These are phyloP conservation scores for Kradibia gibbosae DNA, from an alignment of 1,140 invertebrate species.

Conservation along the genomic window DNA sequence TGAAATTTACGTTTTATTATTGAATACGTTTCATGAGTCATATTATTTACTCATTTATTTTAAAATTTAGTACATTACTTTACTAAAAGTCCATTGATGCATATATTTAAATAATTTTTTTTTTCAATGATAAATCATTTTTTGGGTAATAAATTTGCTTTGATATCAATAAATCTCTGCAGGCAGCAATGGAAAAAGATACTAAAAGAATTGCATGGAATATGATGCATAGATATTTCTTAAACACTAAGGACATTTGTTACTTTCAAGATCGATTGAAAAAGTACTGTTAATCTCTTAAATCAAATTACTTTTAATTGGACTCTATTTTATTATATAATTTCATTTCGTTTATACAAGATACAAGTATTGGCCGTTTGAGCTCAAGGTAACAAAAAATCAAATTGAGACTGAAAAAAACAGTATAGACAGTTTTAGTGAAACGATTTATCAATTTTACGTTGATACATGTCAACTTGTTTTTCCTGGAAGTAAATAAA, in stretches of 20 bases:
- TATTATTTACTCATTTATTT: too few species aligned
- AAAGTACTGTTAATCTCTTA: slow-evolving; percentile 51
- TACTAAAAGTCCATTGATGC: too few species aligned
- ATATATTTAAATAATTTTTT: too few species aligned
- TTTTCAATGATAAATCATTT: too few species aligned
- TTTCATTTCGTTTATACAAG: slow-evolving; percentile 41
- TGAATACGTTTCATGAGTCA: too few species aligned
- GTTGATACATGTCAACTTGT: slow-evolving; percentile 58
- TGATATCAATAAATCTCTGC: slow-evolving; percentile 13
- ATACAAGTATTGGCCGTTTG: slow-evolving; percentile 60
- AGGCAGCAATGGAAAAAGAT: slow-evolving; percentile 51
- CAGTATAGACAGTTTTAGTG: not conserved
- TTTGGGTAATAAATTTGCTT: not conserved
- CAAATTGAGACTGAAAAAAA: slow-evolving; percentile 1
- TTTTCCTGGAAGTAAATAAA: slow-evolving; percentile 60
- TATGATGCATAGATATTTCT: slow-evolving; percentile 52
- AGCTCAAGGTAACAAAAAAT: slow-evolving; percentile 49
- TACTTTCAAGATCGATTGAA: slow-evolving; percentile 52
- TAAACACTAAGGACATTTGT: slow-evolving; percentile 36
- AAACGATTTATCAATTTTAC: slow-evolving; percentile 59
- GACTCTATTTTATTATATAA: not conserved
- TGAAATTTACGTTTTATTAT: too few species aligned
- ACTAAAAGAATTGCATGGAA: slow-evolving; percentile 62
- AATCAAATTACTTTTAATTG: not conserved
- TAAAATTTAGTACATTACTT: too few species aligned